Evolutionary conservation across 2,888 invertebrate genomes (phyloP).

Genomic region (Parelbella ahira): DNA sequence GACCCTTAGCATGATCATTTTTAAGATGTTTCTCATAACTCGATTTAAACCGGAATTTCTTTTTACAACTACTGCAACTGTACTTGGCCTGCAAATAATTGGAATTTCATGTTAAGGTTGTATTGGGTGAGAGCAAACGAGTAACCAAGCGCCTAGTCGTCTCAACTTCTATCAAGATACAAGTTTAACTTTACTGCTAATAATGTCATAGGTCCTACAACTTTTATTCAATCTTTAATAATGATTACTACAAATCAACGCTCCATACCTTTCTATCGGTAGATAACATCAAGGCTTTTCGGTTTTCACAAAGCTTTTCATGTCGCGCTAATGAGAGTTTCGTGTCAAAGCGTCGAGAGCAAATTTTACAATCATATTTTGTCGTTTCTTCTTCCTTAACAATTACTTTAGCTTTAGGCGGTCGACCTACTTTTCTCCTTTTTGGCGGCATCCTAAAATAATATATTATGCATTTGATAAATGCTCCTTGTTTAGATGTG

Average conservation of each 20-base stretch:
- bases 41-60: constrained; percentile 85
- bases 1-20: constrained; percentile 84
- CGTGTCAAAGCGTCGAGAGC: not conserved
- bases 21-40: constrained; percentile 84
- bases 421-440: constrained; percentile 48
- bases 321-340: not conserved
- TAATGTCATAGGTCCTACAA: constrained; percentile 3
- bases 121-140: not conserved
- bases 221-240: no score
- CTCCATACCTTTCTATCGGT: constrained; percentile 6
- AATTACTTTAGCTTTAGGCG: constrained; percentile 26
- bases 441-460: constrained; percentile 53
- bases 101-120: not conserved
- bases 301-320: not conserved
- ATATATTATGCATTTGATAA: constrained; percentile 29
- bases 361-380: constrained; percentile 7
- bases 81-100: constrained; percentile 37
- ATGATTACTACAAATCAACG: no score
- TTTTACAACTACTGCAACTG: constrained; percentile 82
- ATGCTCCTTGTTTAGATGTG: constrained; percentile 34
- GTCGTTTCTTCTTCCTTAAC: not conserved
- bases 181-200: constrained; percentile 10
- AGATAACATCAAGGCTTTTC: no score
- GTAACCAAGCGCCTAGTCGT: constrained; percentile 11
- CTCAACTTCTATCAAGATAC: constrained; percentile 2